Percentiles rank a stretch among this genome's conserved stretches.
These are phyloP conservation scores for Allochrocebus solatus DNA, from an alignment of 2,797 vertebrate genomes.

Conservation along the genomic window DNA sequence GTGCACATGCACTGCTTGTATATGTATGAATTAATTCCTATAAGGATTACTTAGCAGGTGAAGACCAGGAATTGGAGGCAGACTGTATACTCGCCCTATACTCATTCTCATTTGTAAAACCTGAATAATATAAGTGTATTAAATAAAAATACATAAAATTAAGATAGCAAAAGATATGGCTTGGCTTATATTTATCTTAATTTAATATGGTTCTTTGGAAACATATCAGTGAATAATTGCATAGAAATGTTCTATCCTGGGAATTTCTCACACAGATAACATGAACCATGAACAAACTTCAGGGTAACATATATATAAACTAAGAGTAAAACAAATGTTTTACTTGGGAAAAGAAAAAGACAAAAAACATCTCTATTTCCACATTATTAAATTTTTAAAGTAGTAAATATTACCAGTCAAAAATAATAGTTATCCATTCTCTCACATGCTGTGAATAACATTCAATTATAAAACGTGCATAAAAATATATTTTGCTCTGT, in stretches of 20 bases:
- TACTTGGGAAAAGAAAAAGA: background rate
- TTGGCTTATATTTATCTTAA: background rate
- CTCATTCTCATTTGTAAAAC: background rate
- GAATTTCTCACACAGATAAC: background rate
- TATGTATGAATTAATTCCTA: background rate
- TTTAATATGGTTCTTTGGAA: background rate
- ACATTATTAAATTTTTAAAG: background rate
- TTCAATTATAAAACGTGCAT: background rate
- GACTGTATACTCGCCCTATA: background rate
- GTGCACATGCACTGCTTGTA: accelerated
- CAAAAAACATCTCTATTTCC: background rate
- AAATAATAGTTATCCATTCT: background rate
- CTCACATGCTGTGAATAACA: background rate
- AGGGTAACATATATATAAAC: background rate
- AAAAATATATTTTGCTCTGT: too few relatives aligned
- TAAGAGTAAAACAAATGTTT: background rate
- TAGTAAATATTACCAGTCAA: background rate
- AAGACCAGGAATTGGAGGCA: background rate
- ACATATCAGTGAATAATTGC: background rate
- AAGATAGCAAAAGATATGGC: background rate
- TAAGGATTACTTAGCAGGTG: background rate
- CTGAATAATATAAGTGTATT: background rate
- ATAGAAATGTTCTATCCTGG: background rate
- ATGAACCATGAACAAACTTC: background rate
- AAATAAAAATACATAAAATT: background rate